Percentiles rank a stretch among this genome's conserved stretches.
Conservation (phyloP, 2,113 vertebrate genomes). For the Rana temporaria region DNA sequence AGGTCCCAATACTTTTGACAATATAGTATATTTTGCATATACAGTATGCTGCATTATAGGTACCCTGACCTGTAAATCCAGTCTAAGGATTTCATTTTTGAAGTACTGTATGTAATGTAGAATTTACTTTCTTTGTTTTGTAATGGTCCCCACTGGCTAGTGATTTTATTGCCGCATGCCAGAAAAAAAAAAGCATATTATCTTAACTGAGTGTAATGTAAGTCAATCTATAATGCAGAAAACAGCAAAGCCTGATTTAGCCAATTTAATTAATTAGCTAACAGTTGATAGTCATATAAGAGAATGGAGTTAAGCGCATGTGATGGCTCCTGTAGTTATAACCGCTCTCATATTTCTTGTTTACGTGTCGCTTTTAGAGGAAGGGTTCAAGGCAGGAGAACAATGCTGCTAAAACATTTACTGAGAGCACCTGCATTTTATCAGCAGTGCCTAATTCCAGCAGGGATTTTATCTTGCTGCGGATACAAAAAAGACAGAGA, state of each 20-base stretch:
- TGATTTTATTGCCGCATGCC: background rate
- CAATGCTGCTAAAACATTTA: conserved; percentile 62
- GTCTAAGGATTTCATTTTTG: no score
- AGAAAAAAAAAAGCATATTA: background rate
- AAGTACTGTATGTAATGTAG: background rate
- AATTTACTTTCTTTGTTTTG: background rate
- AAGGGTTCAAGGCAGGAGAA: background rate
- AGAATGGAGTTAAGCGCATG: conserved; percentile 1
- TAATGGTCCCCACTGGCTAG: background rate
- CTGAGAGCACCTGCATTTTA: conserved; percentile 76
- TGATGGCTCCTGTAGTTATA: conserved; percentile 10
- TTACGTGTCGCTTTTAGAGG: conserved; percentile 12
- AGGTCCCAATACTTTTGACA: no score
- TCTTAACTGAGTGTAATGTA: conserved; percentile 13
- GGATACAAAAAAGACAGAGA: conserved; percentile 76
- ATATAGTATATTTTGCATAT: no score
- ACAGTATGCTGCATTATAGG: no score
- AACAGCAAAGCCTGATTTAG: conserved; percentile 26
- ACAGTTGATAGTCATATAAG: background rate
- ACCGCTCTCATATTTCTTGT: conserved; percentile 20
- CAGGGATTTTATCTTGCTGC: conserved; percentile 82
- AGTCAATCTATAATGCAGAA: conserved; percentile 11
- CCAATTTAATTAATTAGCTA: conserved; percentile 33
- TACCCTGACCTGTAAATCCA: no score
- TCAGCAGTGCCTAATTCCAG: conserved; percentile 73